These are phyloP conservation scores for Amphiduros pacificus DNA, from an alignment of 2,888 invertebrate genomes.

Conservation along the genomic window DNA sequence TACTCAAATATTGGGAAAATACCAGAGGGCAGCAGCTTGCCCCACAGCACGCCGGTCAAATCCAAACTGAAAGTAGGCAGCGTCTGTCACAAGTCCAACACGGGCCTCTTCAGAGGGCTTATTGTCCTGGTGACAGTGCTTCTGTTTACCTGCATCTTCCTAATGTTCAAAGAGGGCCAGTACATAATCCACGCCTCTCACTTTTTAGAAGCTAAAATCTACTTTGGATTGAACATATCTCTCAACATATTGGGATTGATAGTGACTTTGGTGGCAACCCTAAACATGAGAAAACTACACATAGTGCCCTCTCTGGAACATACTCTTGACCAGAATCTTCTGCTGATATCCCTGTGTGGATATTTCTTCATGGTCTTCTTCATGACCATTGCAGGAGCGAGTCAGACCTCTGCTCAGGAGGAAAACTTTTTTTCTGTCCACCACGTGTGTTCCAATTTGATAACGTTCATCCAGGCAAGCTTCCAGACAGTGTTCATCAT, in stretches of 20 bases:
- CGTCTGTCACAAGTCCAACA: not conserved
- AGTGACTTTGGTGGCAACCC: not conserved
- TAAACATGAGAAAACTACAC: not conserved
- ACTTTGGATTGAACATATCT: not conserved
- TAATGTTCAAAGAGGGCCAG: not conserved
- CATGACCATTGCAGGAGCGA: not conserved
- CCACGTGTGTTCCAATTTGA: not conserved
- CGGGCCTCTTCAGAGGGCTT: not conserved
- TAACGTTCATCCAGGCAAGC: not conserved
- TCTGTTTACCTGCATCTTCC: not conserved
- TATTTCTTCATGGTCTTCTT: not conserved
- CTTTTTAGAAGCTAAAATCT: not conserved
- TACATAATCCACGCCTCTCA: too few relatives aligned
- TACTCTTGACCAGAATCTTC: conserved; percentile 3
- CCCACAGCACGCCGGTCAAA: too few relatives aligned
- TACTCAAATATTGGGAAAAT: not conserved
- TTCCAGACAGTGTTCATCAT: conserved; percentile 18
- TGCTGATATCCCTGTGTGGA: conserved; percentile 1
- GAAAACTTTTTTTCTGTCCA: not conserved
- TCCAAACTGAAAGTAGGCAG: not conserved
- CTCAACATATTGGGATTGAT: not conserved
- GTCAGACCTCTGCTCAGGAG: not conserved
- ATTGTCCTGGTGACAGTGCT: not conserved
- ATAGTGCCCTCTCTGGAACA: not conserved
- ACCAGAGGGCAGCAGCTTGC: too few relatives aligned